Percentiles rank a stretch among this genome's conserved stretches.
Evolutionary conservation across 2,888 invertebrate species (phyloP).

Genomic region (Macroteleia sp.): DNA sequence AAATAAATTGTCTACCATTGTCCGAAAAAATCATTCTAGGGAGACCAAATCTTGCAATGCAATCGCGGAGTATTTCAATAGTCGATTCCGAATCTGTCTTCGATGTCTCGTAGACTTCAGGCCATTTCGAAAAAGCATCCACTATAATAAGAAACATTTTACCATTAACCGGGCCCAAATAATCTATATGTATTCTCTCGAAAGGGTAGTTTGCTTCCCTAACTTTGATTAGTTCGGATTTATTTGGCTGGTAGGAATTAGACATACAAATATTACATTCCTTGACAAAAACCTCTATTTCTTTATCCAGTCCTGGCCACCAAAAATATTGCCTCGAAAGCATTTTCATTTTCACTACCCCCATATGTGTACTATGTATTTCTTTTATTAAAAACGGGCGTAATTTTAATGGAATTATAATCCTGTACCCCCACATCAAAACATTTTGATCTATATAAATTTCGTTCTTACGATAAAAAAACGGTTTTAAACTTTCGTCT

Average conservation of each 20-base stretch:
- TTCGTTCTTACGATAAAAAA: too few relatives aligned
- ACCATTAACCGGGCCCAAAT: slow-evolving; percentile 57
- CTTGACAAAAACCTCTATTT: slow-evolving; percentile 45
- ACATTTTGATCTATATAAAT: too few relatives aligned
- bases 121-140: slow-evolving; percentile 66
- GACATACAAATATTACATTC: slow-evolving; percentile 56
- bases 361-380: too few relatives aligned
- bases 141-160: slow-evolving; percentile 63
- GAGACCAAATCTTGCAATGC: slow-evolving; percentile 58
- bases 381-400: too few relatives aligned
- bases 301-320: too few relatives aligned
- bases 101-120: slow-evolving; percentile 62
- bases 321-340: too few relatives aligned
- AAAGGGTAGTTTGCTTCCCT: slow-evolving; percentile 54
- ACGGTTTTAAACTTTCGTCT: too few relatives aligned
- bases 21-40: slow-evolving; percentile 55
- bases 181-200: slow-evolving; percentile 64
- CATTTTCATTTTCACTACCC: too few relatives aligned
- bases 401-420: too few relatives aligned
- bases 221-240: slow-evolving; percentile 53
- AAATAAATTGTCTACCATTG: slow-evolving; percentile 60
- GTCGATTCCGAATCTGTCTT: slow-evolving; percentile 43
- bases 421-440: too few relatives aligned
- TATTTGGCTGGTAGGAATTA: slow-evolving; percentile 54
- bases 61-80: slow-evolving; percentile 51